Percentiles rank a stretch among this genome's conserved stretches.
phyloP scores from a whole-genome alignment of 1,140 invertebrate genomes.

The Cydia strobilella region DNA sequence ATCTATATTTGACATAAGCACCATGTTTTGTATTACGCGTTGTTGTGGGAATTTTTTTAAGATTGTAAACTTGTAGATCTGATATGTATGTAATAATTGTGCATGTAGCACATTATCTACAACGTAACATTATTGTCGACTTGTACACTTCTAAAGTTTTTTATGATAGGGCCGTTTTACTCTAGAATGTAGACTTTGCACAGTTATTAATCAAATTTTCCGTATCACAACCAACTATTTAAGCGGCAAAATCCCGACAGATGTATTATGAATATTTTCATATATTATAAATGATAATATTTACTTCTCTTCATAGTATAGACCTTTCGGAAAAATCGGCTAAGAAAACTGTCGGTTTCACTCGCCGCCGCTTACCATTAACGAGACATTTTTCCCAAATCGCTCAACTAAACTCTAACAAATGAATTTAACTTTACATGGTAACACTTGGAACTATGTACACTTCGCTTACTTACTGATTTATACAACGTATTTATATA shows the following conservation, averaged over 20 bases:
- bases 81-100: no score
- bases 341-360: neutral
- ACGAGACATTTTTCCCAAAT: neutral
- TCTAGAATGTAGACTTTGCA: neutral
- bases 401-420: neutral
- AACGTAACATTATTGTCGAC: no score
- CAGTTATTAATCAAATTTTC: neutral
- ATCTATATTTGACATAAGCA: no score
- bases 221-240: neutral
- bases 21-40: no score
- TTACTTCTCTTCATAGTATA: no score
- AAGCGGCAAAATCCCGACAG: neutral
- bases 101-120: no score
- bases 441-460: constrained; percentile 15
- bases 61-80: no score
- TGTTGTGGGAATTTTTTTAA: no score
- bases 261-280: neutral
- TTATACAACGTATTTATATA: constrained; percentile 17
- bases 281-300: no score
- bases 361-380: neutral
- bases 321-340: neutral
- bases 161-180: no score
- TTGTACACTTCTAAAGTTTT: no score
- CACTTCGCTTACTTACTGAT: constrained; percentile 5
- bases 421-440: constrained; percentile 9